Conservation (phyloP, 2,888 invertebrate genomes). For the Orchesella flavescens region DNA sequence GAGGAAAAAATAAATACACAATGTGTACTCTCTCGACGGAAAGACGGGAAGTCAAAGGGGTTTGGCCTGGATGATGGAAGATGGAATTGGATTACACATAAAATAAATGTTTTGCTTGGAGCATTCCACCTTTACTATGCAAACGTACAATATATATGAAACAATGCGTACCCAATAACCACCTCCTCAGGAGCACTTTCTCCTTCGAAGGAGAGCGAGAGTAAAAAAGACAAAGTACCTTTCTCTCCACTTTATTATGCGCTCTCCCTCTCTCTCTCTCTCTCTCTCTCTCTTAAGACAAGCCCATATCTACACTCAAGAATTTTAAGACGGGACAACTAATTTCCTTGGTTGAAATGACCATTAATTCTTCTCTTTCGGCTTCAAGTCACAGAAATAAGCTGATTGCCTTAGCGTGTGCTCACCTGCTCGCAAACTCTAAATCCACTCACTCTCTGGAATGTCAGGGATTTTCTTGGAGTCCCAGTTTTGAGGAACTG, state of each 20-base stretch:
- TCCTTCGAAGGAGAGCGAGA: not conserved
- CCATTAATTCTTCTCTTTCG: conserved; percentile 57
- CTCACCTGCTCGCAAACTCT: not conserved
- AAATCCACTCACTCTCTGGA: conserved; percentile 5
- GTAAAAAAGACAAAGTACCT: conserved; percentile 44
- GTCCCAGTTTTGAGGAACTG: not conserved
- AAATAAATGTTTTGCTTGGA: conserved; percentile 30
- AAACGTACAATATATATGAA: not conserved
- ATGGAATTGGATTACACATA: conserved; percentile 51
- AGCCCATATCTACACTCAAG: conserved; percentile 17
- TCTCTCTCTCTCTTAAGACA: not conserved
- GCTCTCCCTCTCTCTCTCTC: conserved; percentile 3
- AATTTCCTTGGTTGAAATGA: conserved; percentile 57
- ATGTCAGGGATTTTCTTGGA: conserved; percentile 12
- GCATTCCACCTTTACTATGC: not conserved
- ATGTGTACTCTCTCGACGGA: conserved; percentile 22
- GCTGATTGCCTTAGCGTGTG: conserved; percentile 37
- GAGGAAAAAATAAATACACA: conserved; percentile 37
- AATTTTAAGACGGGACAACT: conserved; percentile 56
- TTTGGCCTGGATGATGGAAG: conserved; percentile 30
- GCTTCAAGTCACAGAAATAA: conserved; percentile 20
- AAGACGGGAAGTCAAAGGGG: conserved; percentile 57
- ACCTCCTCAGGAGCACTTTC: conserved; percentile 9
- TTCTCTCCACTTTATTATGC: conserved; percentile 7
- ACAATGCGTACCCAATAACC: not conserved